Conservation (phyloP, 2,113 vertebrate genomes). For the Psittacula cyanocephala region DNA sequence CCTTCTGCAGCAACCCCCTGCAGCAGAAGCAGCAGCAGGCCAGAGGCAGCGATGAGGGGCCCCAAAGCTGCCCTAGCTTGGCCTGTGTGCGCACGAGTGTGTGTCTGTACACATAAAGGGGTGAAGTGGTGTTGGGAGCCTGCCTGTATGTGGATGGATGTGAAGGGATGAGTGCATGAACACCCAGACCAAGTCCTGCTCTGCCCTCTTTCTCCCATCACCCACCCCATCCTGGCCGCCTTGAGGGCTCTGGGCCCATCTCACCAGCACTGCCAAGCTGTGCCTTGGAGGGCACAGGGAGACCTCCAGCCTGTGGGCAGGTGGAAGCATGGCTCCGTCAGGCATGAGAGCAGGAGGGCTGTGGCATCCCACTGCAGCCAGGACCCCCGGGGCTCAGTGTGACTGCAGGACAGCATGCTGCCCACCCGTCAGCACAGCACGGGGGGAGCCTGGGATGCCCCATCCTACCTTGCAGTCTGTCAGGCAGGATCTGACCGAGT, state of each 20-base stretch:
- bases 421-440: background rate
- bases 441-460: background rate
- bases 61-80: rapidly evolving
- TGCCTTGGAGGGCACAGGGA: background rate
- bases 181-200: background rate
- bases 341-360: background rate
- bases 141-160: rapidly evolving
- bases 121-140: rapidly evolving
- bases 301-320: rapidly evolving
- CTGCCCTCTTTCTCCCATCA: background rate
- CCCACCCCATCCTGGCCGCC: background rate
- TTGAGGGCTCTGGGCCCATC: background rate
- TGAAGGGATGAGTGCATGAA: rapidly evolving
- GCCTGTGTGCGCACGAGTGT: rapidly evolving
- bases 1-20: background rate
- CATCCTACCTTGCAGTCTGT: slow-evolving; percentile 83
- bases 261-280: background rate
- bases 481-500: slow-evolving; percentile 83
- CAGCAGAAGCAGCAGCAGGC: background rate
- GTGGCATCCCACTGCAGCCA: rapidly evolving
- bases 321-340: rapidly evolving
- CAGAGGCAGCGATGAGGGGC: background rate
- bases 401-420: background rate
- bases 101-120: rapidly evolving
- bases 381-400: rapidly evolving